These are phyloP conservation scores for Cryptomyrus ogoouensis DNA, from an alignment of 2,113 vertebrate genomes.

Conservation along the genomic window DNA sequence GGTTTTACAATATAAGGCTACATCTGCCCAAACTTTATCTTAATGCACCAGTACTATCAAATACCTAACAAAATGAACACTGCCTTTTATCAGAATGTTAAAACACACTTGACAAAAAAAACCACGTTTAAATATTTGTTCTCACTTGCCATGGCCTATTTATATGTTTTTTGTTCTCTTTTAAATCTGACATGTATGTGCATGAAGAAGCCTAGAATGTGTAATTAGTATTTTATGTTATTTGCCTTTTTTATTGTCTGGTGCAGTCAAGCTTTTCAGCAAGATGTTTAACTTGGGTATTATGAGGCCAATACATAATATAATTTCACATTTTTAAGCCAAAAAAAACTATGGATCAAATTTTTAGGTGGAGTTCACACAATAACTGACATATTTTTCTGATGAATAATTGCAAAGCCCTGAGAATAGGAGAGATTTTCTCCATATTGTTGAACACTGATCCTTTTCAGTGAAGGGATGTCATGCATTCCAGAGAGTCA, in stretches of 20 bases:
- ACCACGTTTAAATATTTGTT: neutral
- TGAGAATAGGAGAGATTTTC: neutral
- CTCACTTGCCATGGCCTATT: neutral
- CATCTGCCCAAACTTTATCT: neutral
- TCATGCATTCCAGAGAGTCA: neutral
- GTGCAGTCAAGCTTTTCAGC: neutral
- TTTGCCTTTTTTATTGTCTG: neutral
- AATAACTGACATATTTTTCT: neutral
- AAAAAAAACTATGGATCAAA: neutral
- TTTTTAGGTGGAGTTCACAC: neutral
- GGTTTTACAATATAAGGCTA: neutral
- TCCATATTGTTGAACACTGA: neutral
- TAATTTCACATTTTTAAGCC: neutral
- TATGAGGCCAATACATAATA: neutral
- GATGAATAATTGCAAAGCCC: neutral
- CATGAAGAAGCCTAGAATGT: neutral
- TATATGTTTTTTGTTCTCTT: neutral
- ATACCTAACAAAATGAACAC: neutral
- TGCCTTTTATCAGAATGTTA: neutral
- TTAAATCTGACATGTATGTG: neutral
- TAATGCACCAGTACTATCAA: neutral
- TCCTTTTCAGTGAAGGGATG: neutral
- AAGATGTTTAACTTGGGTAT: neutral
- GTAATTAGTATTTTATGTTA: neutral
- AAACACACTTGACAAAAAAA: neutral